Evolutionary conservation across 1,140 invertebrate species (phyloP), one percentile per base, ranked within the genome.

Genomic region (Fopius arisanus): DNA sequence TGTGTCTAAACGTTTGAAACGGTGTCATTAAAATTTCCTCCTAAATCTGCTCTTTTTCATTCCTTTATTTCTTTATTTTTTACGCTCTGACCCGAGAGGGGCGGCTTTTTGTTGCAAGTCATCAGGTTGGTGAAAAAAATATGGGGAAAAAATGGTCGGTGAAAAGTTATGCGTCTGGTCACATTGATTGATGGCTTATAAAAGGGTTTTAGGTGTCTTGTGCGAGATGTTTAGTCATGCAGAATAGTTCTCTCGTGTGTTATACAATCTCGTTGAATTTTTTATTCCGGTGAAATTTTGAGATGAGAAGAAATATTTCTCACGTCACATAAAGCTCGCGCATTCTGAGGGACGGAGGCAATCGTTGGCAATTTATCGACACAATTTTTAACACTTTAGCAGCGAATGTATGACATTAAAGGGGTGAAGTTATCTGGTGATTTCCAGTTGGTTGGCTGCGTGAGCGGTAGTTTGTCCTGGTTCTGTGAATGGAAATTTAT

Each of bases 151-250:
- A 69, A 59, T 48, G 54, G 31, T 2, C 14, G 40, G 41, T 48
- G 43, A 9, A 29, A 9, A 62, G 29, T 51, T 73, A 29, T 31
- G 62, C 19, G 62, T 41, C 10, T 33, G 21, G 59, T 65, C 70
- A 51, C 75, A 83, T 82, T 83, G 82, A 83, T 82, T 80, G 81
- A 83, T 83, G 77, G 82, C 75, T 81, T 78, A 77, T 83, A 83
- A 83, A 82, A 78, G 81, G 81, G 80, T 81, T 67, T 78, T 71
- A 33, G 71, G 68, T 70, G 81, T 78, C 80, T 82, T 77, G 65
- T 76, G 65, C 75, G 26, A 23, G 74, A 29, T 82, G 82, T 83
- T 82, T 82, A 82, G 82, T 83, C 82, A 83, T 82, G 81, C 79
- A 83, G 81, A 83, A 83, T 82, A 78, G 48, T 67, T 43, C 67